These are phyloP conservation scores for Aegypius monachus DNA, from an alignment of 2,113 vertebrate genomes.

Conservation along the genomic window DNA sequence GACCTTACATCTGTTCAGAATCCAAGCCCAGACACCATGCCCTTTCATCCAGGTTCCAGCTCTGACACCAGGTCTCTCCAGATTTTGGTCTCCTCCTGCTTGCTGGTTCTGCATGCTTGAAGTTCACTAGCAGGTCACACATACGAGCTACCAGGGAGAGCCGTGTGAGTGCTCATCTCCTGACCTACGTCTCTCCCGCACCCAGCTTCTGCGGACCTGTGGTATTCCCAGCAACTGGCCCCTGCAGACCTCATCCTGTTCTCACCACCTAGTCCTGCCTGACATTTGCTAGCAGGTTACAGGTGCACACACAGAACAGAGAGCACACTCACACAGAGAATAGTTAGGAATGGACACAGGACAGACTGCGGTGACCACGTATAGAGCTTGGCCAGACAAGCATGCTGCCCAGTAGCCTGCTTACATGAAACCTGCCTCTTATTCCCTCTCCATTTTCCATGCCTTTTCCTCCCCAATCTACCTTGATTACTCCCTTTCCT, in stretches of 20 bases:
- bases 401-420: neutral
- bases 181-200: neutral
- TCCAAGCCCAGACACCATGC: rapidly evolving
- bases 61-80: rapidly evolving
- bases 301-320: neutral
- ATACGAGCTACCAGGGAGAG: neutral
- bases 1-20: neutral
- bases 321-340: neutral
- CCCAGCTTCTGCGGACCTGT: neutral
- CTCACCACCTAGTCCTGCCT: neutral
- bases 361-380: neutral
- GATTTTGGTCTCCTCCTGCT: neutral
- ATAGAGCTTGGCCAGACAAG: neutral
- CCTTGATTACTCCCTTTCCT: neutral
- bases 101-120: neutral
- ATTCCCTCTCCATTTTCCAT: neutral
- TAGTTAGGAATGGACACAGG: neutral
- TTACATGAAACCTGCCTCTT: neutral
- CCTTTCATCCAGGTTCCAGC: neutral
- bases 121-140: neutral
- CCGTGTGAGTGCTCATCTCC: neutral
- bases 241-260: neutral
- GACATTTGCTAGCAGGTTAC: neutral
- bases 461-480: neutral
- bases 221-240: neutral